Conservation (phyloP, 1,140 invertebrate genomes). For the Cryptotermes secundus region DNA sequence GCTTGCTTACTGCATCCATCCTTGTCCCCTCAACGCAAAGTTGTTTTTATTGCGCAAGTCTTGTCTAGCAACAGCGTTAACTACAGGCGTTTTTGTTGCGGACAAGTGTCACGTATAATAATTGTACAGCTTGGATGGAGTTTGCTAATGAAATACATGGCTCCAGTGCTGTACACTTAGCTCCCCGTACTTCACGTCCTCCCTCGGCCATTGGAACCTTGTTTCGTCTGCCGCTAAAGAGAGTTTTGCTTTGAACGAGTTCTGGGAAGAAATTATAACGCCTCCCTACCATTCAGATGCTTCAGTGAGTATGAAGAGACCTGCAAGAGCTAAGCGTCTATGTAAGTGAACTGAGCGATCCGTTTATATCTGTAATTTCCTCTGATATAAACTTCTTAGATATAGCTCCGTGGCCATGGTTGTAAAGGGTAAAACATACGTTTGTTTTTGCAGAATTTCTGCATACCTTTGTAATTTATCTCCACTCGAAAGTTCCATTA, state of each 20-base stretch:
- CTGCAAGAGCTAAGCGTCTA: no score
- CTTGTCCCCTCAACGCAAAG: not conserved
- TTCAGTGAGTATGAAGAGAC: no score
- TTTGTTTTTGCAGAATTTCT: no score
- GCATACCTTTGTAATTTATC: no score
- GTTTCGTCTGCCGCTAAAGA: not conserved
- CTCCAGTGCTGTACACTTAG: not conserved
- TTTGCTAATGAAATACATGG: not conserved
- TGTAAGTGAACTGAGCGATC: no score
- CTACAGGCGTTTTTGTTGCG: not conserved
- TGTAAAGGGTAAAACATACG: no score
- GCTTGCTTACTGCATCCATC: not conserved
- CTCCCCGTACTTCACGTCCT: not conserved
- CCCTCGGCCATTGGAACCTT: not conserved
- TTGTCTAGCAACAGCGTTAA: not conserved
- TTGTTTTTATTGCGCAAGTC: not conserved
- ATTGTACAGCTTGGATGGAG: not conserved
- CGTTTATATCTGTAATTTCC: no score
- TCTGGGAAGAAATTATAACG: no score
- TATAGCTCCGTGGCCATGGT: no score
- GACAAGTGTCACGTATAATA: not conserved
- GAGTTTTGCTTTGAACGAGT: not conserved
- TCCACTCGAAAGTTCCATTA: no score
- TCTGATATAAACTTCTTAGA: no score
- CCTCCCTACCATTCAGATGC: no score